Evolutionary conservation across 2,113 vertebrate species (phyloP), one percentile per base, ranked within the genome.

Genomic region (Formicarius rufipectus): DNA sequence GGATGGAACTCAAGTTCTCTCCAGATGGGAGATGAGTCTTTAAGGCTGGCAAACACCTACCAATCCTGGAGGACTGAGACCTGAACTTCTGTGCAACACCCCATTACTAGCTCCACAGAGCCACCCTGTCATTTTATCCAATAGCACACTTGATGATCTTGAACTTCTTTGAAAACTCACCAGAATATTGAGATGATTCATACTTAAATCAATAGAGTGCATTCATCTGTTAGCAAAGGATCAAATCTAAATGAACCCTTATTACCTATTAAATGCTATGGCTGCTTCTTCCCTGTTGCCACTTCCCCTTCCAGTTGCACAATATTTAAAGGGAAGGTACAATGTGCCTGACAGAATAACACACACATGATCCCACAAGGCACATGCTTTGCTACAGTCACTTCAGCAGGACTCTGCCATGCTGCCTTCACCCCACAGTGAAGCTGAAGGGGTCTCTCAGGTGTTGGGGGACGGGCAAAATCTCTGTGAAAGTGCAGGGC

Each of bases 331-430:
- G 39, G 56, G 66, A 82, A 64, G 53, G 60, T 33, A 23, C 20
- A 42, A 81, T 33, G 35, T 3, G 9, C 27, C n/a, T 1, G 2
- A 33, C 33, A 59, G 52, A 77, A 50, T 0, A 4, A 59, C 21
- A 12, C 12, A 6, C 14, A 6, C 18, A 20, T 15, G 40, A 68
- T 64, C 40, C 66, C 28, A 33, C 27, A n/a, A 33, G 39, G 53
- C 53, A 60, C 22, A 4, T 0, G 0, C 27, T 68, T 69, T 25
- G 15, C 37, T 45, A 28, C 64, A 63, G 33, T 27, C 23, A 40
- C 55, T 52, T 66, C 8, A 49, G 44, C 30, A 52, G 17, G n/a
- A 22, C 39, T 73, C 50, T 45, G 9, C 23, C 3, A 0, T 7
- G 8, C 14, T 23, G 50, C 37, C 58, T 76, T 30, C 24, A 10